These are phyloP conservation scores for Platysteira castanea DNA, from an alignment of 2,113 vertebrate species.

Conservation along the genomic window DNA sequence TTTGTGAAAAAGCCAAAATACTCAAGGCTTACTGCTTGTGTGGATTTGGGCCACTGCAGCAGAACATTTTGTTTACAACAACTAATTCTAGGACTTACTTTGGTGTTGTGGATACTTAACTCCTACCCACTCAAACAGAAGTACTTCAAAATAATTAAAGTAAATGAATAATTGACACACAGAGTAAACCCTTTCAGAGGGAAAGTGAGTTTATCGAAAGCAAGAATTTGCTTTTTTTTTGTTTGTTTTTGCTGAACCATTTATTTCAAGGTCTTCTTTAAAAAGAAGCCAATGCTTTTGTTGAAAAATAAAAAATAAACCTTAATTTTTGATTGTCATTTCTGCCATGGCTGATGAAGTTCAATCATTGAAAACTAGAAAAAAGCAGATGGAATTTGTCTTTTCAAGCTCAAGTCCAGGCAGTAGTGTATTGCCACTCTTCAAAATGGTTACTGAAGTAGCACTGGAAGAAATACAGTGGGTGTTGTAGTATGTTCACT, in stretches of 20 bases:
- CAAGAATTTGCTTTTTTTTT: not conserved
- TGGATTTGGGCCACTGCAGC: not conserved
- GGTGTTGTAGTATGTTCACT: not conserved
- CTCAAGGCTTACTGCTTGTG: not conserved
- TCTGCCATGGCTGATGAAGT: not conserved
- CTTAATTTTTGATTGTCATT: not conserved
- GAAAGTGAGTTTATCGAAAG: conserved; percentile 8
- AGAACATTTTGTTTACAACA: conserved; percentile 5
- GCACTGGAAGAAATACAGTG: not conserved
- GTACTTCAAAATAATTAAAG: conserved; percentile 46
- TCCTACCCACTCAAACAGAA: conserved; percentile 3
- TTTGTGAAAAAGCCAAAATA: not conserved
- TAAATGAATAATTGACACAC: conserved; percentile 25
- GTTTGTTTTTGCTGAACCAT: not conserved
- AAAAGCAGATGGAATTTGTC: not conserved
- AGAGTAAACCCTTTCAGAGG: conserved; percentile 8
- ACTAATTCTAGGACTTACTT: conserved; percentile 3
- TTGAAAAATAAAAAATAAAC: not conserved
- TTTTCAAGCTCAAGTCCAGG: not conserved
- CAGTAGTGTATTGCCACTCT: not conserved
- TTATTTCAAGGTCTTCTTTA: conserved; percentile 32
- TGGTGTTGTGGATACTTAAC: conserved; percentile 22
- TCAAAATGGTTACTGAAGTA: not conserved
- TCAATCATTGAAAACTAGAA: not conserved
- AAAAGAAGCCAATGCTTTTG: not conserved